Percentiles rank a stretch among this genome's conserved stretches.
phyloP scores from a whole-genome alignment of 2,797 vertebrate species.

The Phoeniculus purpureus region DNA sequence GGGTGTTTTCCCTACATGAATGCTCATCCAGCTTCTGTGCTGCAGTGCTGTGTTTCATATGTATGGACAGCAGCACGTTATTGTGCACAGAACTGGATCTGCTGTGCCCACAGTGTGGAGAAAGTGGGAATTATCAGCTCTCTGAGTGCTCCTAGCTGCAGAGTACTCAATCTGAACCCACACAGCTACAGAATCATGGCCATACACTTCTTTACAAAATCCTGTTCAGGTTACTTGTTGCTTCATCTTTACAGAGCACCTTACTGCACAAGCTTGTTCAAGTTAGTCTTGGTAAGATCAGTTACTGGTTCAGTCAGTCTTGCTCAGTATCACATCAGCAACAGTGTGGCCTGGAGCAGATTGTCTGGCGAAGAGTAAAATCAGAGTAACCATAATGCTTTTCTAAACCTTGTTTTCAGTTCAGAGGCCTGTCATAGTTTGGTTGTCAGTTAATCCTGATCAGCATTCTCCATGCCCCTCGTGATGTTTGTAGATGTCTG shows the following conservation, averaged over 20 bases:
- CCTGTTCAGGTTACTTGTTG: background rate
- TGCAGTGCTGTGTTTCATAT: background rate
- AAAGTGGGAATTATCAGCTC: background rate
- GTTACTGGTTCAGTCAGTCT: background rate
- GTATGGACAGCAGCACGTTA: background rate
- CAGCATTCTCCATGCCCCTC: background rate
- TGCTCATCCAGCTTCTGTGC: background rate
- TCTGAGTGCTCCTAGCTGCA: background rate
- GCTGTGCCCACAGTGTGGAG: background rate
- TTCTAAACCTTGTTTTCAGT: background rate
- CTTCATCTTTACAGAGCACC: background rate
- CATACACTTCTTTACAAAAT: background rate
- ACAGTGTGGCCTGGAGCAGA: background rate
- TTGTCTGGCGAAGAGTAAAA: background rate
- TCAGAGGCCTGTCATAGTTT: background rate
- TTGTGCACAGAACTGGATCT: background rate
- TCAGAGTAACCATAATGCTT: background rate
- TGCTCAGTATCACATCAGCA: rapidly evolving
- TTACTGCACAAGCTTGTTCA: background rate
- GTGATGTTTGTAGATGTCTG: background rate
- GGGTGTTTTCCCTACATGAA: background rate
- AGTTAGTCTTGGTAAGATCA: background rate
- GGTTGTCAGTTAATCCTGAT: background rate
- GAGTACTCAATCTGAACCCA: background rate
- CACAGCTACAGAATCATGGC: background rate